Evolutionary conservation across 2,797 vertebrate species (phyloP).

Genomic region (Enteromius radiatus): DNA sequence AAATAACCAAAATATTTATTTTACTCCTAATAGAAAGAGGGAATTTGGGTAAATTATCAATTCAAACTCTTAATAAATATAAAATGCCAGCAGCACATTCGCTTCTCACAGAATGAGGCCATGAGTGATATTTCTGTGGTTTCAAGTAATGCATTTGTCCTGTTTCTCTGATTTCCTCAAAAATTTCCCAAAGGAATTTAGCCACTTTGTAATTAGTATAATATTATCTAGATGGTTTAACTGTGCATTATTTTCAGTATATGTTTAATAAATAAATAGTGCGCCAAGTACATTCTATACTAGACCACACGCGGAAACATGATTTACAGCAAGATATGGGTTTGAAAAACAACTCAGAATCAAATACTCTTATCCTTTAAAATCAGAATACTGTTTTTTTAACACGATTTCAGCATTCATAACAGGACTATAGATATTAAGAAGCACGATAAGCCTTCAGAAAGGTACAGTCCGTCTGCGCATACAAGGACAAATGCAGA

Average conservation of each 20-base stretch:
- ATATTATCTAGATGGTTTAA: background rate
- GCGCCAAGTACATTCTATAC: background rate
- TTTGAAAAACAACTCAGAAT: background rate
- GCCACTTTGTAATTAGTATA: background rate
- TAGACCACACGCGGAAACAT: background rate
- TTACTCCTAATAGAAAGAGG: background rate
- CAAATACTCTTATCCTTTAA: background rate
- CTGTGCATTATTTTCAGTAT: background rate
- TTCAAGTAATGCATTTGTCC: background rate
- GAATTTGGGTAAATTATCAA: background rate
- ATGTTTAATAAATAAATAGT: background rate
- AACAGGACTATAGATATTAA: background rate
- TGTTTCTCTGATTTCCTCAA: background rate
- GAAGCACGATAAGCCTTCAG: background rate
- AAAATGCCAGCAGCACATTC: background rate
- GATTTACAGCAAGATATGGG: background rate
- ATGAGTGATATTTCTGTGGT: background rate
- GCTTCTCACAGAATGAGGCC: background rate
- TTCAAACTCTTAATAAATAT: background rate
- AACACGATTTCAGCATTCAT: background rate
- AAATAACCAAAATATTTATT: constrained; percentile 12
- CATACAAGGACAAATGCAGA: background rate
- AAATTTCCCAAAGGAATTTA: background rate
- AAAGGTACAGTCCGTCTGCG: background rate
- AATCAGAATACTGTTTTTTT: background rate